Evolutionary conservation across 2,888 invertebrate genomes (phyloP).

Genomic region (Metellina segmentata): DNA sequence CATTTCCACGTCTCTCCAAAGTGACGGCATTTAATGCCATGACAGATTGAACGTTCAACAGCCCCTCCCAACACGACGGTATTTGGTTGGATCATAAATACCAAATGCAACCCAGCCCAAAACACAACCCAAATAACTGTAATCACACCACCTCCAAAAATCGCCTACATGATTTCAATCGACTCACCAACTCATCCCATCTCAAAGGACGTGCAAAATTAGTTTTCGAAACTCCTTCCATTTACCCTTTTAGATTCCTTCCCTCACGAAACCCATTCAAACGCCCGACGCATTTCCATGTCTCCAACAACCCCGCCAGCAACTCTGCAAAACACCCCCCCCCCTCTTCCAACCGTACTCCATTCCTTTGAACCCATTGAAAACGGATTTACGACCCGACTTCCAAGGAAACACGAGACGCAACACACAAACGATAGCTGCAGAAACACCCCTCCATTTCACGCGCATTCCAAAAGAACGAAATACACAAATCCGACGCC

Average conservation of each 20-base stretch:
- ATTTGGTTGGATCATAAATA: no score
- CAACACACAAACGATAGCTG: not conserved
- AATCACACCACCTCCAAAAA: no score
- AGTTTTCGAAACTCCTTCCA: not conserved
- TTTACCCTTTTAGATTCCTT: not conserved
- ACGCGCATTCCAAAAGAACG: not conserved
- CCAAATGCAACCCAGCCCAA: no score
- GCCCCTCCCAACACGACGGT: no score
- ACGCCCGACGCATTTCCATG: not conserved
- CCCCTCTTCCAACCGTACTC: not conserved
- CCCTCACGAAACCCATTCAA: not conserved
- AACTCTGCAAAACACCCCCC: not conserved
- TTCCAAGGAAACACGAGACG: not conserved
- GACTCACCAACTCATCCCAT: not conserved
- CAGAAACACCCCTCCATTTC: not conserved
- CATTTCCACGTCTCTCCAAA: no score
- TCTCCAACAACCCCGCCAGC: not conserved
- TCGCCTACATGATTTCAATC: not conserved
- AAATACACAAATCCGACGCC: not conserved
- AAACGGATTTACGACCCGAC: not conserved
- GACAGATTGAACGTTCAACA: no score
- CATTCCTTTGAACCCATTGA: not conserved
- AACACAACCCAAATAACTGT: no score
- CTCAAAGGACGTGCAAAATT: slow-evolving; percentile 3
- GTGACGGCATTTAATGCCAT: no score